phyloP scores from a whole-genome alignment of 2,888 invertebrate genomes.

The Polydesmus complanatus region DNA sequence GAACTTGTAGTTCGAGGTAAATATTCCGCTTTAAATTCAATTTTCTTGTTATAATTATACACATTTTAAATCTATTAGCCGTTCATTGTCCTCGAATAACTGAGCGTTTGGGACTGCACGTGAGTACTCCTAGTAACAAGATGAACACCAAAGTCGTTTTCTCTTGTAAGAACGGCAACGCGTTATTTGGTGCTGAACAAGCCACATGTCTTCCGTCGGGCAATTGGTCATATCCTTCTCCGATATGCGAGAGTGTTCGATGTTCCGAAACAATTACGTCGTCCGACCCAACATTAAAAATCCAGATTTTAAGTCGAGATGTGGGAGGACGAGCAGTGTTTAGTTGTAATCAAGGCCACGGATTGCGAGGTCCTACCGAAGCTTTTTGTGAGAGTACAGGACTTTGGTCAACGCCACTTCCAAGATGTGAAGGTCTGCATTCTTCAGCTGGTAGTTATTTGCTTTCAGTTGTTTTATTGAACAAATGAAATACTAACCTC shows the following conservation, averaged over 20 bases:
- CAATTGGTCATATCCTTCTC: conserved; percentile 69
- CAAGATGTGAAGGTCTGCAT: conserved; percentile 52
- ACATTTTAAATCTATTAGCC: conserved; percentile 32
- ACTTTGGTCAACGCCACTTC: conserved; percentile 64
- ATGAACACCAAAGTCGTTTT: conserved; percentile 59
- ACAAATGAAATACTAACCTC: neutral
- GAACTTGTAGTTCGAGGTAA: conserved; percentile 64
- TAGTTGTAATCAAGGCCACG: conserved; percentile 62
- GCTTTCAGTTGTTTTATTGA: neutral
- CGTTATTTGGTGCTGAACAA: conserved; percentile 58
- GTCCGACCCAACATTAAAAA: conserved; percentile 44
- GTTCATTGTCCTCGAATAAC: conserved; percentile 67
- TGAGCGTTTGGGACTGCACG: conserved; percentile 54
- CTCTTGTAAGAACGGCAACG: conserved; percentile 65
- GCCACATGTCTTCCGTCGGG: conserved; percentile 66
- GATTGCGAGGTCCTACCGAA: conserved; percentile 56
- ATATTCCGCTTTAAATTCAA: neutral
- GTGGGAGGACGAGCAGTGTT: conserved; percentile 69
- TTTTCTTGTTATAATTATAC: neutral
- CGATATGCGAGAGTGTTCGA: conserved; percentile 55
- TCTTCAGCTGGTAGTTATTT: neutral
- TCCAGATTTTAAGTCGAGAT: conserved; percentile 58
- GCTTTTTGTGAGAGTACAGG: conserved; percentile 61
- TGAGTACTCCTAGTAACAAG: conserved; percentile 54
- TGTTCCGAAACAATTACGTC: conserved; percentile 52